Conservation (phyloP, 2,797 vertebrate species). For the Ptychadena robeensis region DNA sequence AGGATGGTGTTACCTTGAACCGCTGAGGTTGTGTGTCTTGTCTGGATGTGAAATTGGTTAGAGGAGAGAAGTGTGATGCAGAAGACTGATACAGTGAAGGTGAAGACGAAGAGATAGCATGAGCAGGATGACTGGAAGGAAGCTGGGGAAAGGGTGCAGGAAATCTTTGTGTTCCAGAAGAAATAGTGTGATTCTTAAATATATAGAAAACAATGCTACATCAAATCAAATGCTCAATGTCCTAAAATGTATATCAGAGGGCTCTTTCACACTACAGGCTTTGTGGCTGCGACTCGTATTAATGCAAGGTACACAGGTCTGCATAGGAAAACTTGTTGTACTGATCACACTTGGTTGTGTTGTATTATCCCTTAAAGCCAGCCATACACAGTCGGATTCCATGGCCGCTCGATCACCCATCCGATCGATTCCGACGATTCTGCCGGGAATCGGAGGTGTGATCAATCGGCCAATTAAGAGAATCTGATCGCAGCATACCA, state of each 20-base stretch:
- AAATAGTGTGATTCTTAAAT: constrained; percentile 70
- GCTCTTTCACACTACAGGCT: too few relatives aligned
- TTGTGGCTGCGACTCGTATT: too few relatives aligned
- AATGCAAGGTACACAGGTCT: too few relatives aligned
- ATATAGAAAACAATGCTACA: constrained; percentile 65
- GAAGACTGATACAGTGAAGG: constrained; percentile 68
- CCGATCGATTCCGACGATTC: too few relatives aligned
- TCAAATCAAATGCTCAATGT: neutral
- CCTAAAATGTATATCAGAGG: neutral
- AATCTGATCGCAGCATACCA: too few relatives aligned
- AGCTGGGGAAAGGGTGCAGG: constrained; percentile 63
- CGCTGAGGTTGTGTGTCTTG: constrained; percentile 81
- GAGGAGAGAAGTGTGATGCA: constrained; percentile 70
- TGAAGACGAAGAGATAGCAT: constrained; percentile 63
- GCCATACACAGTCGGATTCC: too few relatives aligned
- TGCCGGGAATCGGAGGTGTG: too few relatives aligned
- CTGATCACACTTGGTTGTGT: too few relatives aligned
- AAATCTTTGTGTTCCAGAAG: constrained; percentile 60
- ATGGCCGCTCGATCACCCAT: too few relatives aligned
- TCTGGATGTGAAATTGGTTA: constrained; percentile 73
- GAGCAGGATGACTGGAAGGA: constrained; percentile 65
- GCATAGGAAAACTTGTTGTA: too few relatives aligned
- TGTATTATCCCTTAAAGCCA: too few relatives aligned
- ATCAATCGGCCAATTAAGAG: too few relatives aligned
- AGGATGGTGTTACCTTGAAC: constrained; percentile 85